Percentiles rank a stretch among this genome's conserved stretches.
Conservation (phyloP, 2,888 invertebrate species). For the Rhopalosiphum nymphaeae region DNA sequence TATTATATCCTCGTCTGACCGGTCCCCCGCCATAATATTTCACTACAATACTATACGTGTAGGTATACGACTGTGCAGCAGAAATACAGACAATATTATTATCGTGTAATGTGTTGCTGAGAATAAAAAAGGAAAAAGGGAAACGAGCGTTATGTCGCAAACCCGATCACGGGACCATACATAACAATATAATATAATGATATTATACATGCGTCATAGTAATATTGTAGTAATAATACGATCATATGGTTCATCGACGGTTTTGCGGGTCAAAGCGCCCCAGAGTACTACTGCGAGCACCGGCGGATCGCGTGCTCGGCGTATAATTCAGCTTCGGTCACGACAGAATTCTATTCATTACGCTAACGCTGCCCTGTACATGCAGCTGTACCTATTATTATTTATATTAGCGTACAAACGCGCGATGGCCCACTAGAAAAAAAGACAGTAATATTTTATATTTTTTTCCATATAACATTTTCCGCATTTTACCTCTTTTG, state of each 20-base stretch:
- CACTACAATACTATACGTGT: not conserved
- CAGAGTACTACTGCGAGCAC: slow-evolving; percentile 16
- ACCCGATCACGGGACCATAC: slow-evolving; percentile 8
- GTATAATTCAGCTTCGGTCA: slow-evolving; percentile 22
- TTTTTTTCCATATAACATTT: not conserved
- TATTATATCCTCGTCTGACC: not conserved
- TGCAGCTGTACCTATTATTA: not conserved
- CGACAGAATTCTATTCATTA: slow-evolving; percentile 14
- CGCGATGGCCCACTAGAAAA: not conserved
- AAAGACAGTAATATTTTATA: not conserved
- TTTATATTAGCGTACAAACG: not conserved
- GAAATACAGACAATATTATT: not conserved
- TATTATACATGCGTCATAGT: not conserved
- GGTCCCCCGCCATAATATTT: not conserved
- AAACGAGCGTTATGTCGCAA: slow-evolving; percentile 44
- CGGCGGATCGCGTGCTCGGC: not conserved
- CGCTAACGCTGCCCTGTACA: not conserved
- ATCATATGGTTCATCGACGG: slow-evolving; percentile 28
- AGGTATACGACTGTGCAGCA: not conserved
- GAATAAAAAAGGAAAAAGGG: slow-evolving; percentile 23
- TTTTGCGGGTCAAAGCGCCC: slow-evolving; percentile 34
- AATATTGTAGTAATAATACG: not conserved
- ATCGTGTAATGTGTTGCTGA: not conserved
- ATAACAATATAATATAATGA: not conserved
- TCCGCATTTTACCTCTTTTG: not conserved